Evolutionary conservation across 2,797 vertebrate genomes (phyloP), one percentile per base, ranked within the genome.

Genomic region (Sphaeramia orbicularis): DNA sequence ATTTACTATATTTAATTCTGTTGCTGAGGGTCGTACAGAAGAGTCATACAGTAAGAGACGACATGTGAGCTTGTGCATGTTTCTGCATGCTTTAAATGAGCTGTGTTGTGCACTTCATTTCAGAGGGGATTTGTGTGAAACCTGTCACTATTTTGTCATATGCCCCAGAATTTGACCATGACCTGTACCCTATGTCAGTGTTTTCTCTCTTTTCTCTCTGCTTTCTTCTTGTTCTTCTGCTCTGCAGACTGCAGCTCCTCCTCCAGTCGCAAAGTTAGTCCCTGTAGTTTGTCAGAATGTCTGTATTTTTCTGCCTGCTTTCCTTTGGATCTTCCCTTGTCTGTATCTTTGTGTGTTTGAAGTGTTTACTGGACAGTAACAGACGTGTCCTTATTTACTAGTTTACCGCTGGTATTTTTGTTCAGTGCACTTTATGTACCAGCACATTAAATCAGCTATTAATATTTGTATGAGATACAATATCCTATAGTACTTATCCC

Each of bases 231-330:
- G 7, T 79, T 60, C 73, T 48, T 76, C 72, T 82, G 47, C 81
- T 76, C 86, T 83, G 12, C 91, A 92, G 91, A 89, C 55, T 42
- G 51, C 64, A 50, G 69, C 85, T 52, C 12, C 14, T 70, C 65
- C n/a, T 76, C 61, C 49, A 76, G 51, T 91, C 77, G 79, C 75
- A 89, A 93, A 92, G 92, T 93, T 77, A 92, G 92, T 93, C 69
- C 70, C 66, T 87, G 61, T 65, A 70, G 81, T 86, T 85, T 80
- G 83, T 30, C 49, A 16, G 16, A 4, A 30, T 77, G 14, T 53
- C 35, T 54, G 12, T 57, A 68, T 63, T 52, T 65, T 61, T 24
- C 40, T 62, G 36, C n/a, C 7, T 37, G 15, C 37, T 35, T 37
- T 43, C 38, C 19, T 56, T 61, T 74, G 57, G 18, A 32, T 16